Base-by-base conservation (phyloP, 2,113 vertebrate species). In the Pollachius pollachius region DNA sequence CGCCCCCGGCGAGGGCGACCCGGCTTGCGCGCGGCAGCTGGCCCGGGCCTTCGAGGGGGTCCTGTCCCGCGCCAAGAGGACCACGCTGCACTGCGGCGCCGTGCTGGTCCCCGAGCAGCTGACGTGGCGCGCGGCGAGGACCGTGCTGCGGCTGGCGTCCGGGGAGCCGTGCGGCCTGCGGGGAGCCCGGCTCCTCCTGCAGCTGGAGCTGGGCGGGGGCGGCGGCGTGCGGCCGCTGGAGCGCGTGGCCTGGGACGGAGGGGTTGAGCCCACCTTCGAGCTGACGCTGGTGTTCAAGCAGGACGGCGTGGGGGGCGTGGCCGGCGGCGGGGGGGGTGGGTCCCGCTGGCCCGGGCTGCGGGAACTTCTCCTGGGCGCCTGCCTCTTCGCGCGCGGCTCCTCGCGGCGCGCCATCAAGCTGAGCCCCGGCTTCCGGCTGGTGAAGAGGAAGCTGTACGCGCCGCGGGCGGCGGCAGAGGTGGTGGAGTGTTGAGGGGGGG, bases 271-370 rank as follows among this genome's bases (percentile, higher is more conserved):
- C 67, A 96, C 95, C 0, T 96, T 96, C 37, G 95, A 96, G 84
- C 85, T 96, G 68, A 95, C 93, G 0, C 91, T 96, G 3, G 93
- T 96, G 67, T 94, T 96, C 77, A 96, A 94, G 84, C 94, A 96
- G 86, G 95, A 95, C 13, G 15, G 54, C 54, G 54, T 23, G 23
- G 23, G 23, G 23, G 23, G 23, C 23, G 23, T 23, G 23, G 23
- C 23, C 23, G 23, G 23, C 84, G 85, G 88, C 1, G 91, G 41
- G 7, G 41, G 7, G 41, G 41, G 41, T 0, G 11, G 8, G 41
- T 7, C 41, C 12, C 8, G 91, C 0, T 94, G 94, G 95, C 89
- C 91, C 25, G 92, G 94, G 77, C 87, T 96, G 3, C 78, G 89
- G 71, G 94, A 94, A 82, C 91, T 96, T 68, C 80, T 96, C 64